Conservation (phyloP, 2,888 invertebrate genomes). For the Adineta ricciae region DNA sequence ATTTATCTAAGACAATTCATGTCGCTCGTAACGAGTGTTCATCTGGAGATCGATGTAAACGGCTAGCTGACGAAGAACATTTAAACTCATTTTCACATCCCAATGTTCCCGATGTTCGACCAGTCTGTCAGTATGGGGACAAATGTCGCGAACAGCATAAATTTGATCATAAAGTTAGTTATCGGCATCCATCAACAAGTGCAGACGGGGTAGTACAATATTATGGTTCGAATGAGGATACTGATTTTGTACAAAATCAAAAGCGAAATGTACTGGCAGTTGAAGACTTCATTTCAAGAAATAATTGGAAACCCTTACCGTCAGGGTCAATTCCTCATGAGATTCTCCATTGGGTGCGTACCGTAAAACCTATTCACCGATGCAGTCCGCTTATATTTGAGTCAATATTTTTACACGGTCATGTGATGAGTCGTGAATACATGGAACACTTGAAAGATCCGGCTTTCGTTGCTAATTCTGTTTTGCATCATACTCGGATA, state of each 20-base stretch:
- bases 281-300: neutral
- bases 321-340: neutral
- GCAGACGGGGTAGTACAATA: too few species aligned
- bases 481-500: neutral
- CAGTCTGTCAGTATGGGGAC: neutral
- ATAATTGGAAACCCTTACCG: neutral
- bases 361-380: neutral
- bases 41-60: neutral
- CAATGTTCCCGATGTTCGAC: neutral
- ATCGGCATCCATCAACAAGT: too few species aligned
- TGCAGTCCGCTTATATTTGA: neutral
- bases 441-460: neutral
- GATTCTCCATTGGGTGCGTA: neutral
- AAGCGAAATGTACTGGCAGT: neutral
- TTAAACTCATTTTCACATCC: neutral
- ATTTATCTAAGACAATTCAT: neutral
- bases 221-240: too few species aligned
- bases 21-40: neutral
- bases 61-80: neutral
- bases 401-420: neutral
- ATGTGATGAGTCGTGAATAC: neutral
- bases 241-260: too few species aligned
- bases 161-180: too few species aligned
- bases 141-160: too few species aligned
- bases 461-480: neutral